Base-by-base conservation (phyloP, 2,797 vertebrate genomes). In the Cyclura pinguis region DNA sequence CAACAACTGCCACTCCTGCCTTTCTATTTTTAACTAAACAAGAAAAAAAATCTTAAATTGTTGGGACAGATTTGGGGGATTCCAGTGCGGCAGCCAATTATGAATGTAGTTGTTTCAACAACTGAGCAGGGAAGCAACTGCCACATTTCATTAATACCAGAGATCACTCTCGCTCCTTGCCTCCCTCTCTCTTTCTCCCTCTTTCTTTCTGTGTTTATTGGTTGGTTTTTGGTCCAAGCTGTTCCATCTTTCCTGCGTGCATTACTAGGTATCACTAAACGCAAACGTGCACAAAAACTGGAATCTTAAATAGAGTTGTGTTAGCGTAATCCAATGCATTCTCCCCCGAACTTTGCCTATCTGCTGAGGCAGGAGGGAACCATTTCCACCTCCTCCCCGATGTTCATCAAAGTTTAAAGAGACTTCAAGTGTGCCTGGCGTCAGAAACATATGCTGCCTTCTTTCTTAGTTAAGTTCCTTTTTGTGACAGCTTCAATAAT, bases 11-110 rank as follows among this genome's bases (percentile, higher is more conserved):
- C 92, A 92, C 90, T 95, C 94, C 93, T 94, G 92, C 80, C 88
- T 84, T 96, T 96, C 97, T 97, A 97, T 97, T 97, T 97, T 97
- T 97, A 97, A 93, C 94, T 83, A 47, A 86, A 90, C 90, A 88
- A 90, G 92, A 94, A 90, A 27, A 1, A 91, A 89, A 29, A 0
- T 90, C 88, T 93, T 92, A 42, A 92, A 95, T 92, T 94, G 86
- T 86, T 57, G 72, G 59, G 72, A 90, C 74, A 92, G 84, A 93
- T 95, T 76, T 93, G 93, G 93, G 89, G 93, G 89, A 95, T 91
- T 92, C 87, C 55, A 94, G 55, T 1, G 0, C 92, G 95, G 94
- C 84, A 95, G 92, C 91, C 91, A 87, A 91, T 76, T 91, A 94
- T 93, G 89, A 89, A 86, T 50, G 85, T 88, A 67, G 94, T 91